These are phyloP conservation scores for Odontomachus brunneus DNA, from an alignment of 1,140 invertebrate genomes.

Conservation along the genomic window DNA sequence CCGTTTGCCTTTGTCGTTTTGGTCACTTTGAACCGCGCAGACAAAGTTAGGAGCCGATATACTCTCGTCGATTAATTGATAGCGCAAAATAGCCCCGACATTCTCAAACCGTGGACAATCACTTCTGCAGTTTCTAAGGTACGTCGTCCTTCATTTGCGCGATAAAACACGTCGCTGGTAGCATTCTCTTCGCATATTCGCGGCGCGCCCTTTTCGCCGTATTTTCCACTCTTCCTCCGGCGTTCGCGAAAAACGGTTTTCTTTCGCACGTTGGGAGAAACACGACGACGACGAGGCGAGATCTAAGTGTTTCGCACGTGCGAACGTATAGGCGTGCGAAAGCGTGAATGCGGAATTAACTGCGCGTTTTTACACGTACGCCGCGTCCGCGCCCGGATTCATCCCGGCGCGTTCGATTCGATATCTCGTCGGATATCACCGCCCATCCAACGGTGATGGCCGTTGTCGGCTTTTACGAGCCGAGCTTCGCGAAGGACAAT, in stretches of 20 bases:
- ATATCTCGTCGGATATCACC: constrained; percentile 32
- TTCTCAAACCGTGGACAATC: constrained; percentile 7
- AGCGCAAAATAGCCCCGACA: constrained; percentile 22
- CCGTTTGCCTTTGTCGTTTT: constrained; percentile 33
- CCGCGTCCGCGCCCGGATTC: not conserved
- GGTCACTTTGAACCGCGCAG: constrained; percentile 36
- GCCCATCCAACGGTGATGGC: constrained; percentile 11
- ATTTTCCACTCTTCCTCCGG: not conserved
- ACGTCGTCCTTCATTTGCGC: not conserved
- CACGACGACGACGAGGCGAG: no score
- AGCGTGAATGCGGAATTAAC: not conserved
- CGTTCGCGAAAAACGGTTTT: not conserved
- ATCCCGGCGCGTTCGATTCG: constrained; percentile 21
- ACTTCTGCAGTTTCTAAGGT: not conserved
- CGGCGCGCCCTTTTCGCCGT: no score
- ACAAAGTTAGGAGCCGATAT: constrained; percentile 42
- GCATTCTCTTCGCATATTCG: constrained; percentile 15
- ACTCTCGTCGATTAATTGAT: constrained; percentile 46
- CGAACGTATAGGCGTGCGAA: not conserved
- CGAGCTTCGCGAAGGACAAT: constrained; percentile 27
- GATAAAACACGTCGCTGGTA: not conserved
- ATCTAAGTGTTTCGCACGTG: not conserved
- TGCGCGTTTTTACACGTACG: constrained; percentile 4
- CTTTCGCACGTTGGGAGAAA: no score
- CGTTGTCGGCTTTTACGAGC: constrained; percentile 36